Evolutionary conservation across 2,888 invertebrate genomes (phyloP), one percentile per base, ranked within the genome.

Genomic region (Cynaeus angustus): DNA sequence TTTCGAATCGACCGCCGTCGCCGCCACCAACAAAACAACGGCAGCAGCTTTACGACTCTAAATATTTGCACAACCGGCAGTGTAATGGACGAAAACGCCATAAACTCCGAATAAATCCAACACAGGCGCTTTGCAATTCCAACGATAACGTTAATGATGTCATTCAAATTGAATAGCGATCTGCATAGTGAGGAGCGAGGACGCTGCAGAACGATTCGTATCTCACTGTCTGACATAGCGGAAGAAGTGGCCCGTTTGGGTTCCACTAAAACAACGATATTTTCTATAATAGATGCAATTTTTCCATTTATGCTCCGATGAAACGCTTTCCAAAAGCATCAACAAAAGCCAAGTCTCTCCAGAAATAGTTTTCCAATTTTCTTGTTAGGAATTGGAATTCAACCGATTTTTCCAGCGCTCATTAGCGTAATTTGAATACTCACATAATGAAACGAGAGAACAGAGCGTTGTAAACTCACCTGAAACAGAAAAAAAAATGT

Each of bases 61-160:
- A 72, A 74, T 74, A 74, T 74, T 74, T 72, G 68, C 72, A 73
- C 72, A 69, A 64, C 69, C 72, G 70, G 68, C 73, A 73, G 68
- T 12, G 41, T 73, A 73, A 73, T 72, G 69, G 72, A 72, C 71
- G 69, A 46, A 72, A 74, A 66, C 41, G 65, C 72, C 65, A 72
- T 72, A 74, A 72, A 72, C 68, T 71, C 65, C 48, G 66, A 56
- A 71, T 72, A 72, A 72, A 72, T 71, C 68, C 68, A 65, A 67
- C 72, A 62, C 52, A 68, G 71, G 56, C 70, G 72, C 70, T 72
- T 72, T 74, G 71, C 72, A 72, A 67, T 70, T 72, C 67, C 65
- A 53, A 67, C 71, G 74, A 72, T 74, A 72, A 74, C 74, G 71
- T 74, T 72, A 72, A 74, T 71, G 72, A 72, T 72, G 72, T 72